These are phyloP conservation scores for Trichonephila clavata DNA, from an alignment of 1,140 invertebrate genomes.

Conservation along the genomic window DNA sequence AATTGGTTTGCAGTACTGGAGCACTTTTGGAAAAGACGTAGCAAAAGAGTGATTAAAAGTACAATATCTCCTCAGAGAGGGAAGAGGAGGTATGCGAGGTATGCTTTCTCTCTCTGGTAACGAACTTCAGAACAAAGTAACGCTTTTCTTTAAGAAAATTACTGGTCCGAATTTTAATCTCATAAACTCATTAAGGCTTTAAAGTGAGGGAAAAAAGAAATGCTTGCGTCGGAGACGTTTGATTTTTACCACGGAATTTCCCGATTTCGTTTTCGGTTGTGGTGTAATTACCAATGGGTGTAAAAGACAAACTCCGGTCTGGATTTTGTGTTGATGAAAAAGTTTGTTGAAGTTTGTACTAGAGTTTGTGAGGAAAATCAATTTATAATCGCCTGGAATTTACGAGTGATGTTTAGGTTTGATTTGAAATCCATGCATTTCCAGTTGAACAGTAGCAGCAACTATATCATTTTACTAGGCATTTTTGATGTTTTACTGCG, in stretches of 20 bases:
- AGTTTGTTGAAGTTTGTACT: too few species aligned
- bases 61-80: slow-evolving; percentile 30
- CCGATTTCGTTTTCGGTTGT: not conserved
- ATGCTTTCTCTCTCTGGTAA: not conserved
- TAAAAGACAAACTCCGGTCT: too few species aligned
- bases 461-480: too few species aligned
- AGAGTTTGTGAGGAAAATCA: too few species aligned
- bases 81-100: slow-evolving; percentile 2
- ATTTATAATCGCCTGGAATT: too few species aligned
- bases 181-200: slow-evolving; percentile 8
- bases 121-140: not conserved
- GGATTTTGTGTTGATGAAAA: too few species aligned
- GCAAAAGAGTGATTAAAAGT: slow-evolving; percentile 40
- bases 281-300: too few species aligned
- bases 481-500: too few species aligned
- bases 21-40: not conserved
- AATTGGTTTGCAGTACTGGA: slow-evolving; percentile 28
- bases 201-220: not conserved
- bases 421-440: too few species aligned
- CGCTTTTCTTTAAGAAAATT: slow-evolving; percentile 9
- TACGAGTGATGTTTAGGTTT: too few species aligned
- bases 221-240: not conserved
- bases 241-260: not conserved
- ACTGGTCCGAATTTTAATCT: slow-evolving; percentile 16
- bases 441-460: too few species aligned